phyloP scores from a whole-genome alignment of 2,797 vertebrate species.

The Sebastes hubbsi region DNA sequence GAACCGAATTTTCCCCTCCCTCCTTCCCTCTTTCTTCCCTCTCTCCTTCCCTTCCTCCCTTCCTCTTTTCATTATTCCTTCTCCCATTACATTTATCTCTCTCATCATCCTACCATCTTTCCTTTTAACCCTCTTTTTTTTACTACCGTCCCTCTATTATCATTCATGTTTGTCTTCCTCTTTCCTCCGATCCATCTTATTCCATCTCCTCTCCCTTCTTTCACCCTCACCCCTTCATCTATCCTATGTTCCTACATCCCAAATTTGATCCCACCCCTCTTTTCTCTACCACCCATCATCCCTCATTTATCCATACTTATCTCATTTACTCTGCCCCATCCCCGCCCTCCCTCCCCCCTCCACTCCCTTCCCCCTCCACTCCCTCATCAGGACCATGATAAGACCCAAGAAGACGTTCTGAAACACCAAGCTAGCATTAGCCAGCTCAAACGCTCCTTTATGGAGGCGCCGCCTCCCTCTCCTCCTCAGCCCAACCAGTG shows the following conservation, averaged over 20 bases:
- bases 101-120: not conserved
- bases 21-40: not conserved
- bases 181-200: not conserved
- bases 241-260: not conserved
- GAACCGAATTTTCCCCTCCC: constrained; percentile 42
- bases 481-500: constrained; percentile 96
- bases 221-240: not conserved
- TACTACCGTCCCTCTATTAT: not conserved
- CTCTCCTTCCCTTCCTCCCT: constrained; percentile 45
- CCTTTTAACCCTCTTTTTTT: not conserved
- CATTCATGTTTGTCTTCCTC: constrained; percentile 1
- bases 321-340: constrained; percentile 12
- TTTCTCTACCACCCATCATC: constrained; percentile 50
- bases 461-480: constrained; percentile 93
- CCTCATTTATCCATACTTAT: constrained; percentile 14
- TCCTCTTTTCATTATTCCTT: not conserved
- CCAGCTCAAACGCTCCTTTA: constrained; percentile 99
- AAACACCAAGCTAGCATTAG: constrained; percentile 99
- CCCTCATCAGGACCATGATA: constrained; percentile 94
- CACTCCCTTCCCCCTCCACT: not conserved
- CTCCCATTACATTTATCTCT: not conserved
- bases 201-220: not conserved
- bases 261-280: not conserved
- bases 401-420: constrained; percentile 98
- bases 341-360: not conserved